Evolutionary conservation across 2,113 vertebrate genomes (phyloP).

Genomic region (Reinhardtius hippoglossoides): DNA sequence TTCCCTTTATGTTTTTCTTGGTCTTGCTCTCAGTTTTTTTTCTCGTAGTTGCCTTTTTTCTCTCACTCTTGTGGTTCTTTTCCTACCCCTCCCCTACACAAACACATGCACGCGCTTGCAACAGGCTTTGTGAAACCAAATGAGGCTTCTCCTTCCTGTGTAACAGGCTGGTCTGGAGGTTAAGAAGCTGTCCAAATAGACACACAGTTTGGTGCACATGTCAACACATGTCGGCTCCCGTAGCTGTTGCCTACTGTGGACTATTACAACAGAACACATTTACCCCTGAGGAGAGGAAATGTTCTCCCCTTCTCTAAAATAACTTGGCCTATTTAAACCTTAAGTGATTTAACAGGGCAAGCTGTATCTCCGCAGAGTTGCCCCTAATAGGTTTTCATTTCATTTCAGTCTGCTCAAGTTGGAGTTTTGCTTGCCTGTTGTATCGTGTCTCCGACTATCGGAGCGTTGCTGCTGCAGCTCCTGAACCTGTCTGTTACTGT

Average conservation of each 20-base stretch:
- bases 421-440: slow-evolving; percentile 63
- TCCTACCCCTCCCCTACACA: background rate
- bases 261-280: slow-evolving; percentile 42
- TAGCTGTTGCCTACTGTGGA: slow-evolving; percentile 43
- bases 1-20: background rate
- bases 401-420: slow-evolving; percentile 46
- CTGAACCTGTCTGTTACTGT: slow-evolving; percentile 51
- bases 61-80: background rate
- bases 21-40: background rate
- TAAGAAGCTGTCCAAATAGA: slow-evolving; percentile 52
- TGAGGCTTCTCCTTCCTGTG: slow-evolving; percentile 26
- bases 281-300: slow-evolving; percentile 35
- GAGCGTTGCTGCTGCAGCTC: slow-evolving; percentile 45
- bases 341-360: slow-evolving; percentile 22
- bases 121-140: slow-evolving; percentile 35
- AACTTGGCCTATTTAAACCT: slow-evolving; percentile 38
- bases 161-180: slow-evolving; percentile 22
- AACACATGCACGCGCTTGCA: slow-evolving; percentile 11
- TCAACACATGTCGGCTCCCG: slow-evolving; percentile 6
- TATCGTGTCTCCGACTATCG: slow-evolving; percentile 43
- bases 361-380: slow-evolving; percentile 15
- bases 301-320: slow-evolving; percentile 36
- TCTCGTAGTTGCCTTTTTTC: background rate
- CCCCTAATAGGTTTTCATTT: slow-evolving; percentile 50
- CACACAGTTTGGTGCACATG: slow-evolving; percentile 5